Conservation (phyloP, 2,888 invertebrate species). For the Eulithis prunata region DNA sequence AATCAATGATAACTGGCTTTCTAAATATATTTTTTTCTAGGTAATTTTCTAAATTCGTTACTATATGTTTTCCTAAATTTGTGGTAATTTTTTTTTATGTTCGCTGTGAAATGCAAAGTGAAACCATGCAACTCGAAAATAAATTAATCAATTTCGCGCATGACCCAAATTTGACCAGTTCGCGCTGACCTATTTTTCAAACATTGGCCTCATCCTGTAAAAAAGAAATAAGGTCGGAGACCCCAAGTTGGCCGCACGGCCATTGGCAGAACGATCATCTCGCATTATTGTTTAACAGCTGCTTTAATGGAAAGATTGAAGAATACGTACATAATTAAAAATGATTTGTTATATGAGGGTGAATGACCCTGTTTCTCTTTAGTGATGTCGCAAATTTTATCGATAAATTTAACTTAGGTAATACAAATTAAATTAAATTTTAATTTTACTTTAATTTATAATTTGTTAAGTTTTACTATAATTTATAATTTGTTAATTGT, state of each 20-base stretch:
- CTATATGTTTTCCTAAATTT: too few relatives aligned
- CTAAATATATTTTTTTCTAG: too few relatives aligned
- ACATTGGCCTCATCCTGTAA: constrained; percentile 58
- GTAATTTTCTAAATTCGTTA: too few relatives aligned
- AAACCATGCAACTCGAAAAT: constrained; percentile 39
- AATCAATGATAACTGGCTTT: too few relatives aligned
- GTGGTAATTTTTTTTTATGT: background rate
- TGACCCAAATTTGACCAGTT: constrained; percentile 68
- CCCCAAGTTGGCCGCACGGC: constrained; percentile 46
- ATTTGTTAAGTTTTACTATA: too few relatives aligned
- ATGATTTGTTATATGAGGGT: constrained; percentile 78
- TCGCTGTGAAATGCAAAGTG: background rate
- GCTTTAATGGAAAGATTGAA: constrained; percentile 74
- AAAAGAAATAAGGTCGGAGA: constrained; percentile 63
- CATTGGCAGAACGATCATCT: constrained; percentile 55
- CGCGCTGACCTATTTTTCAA: constrained; percentile 73
- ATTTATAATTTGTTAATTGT: too few relatives aligned
- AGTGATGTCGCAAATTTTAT: constrained; percentile 56
- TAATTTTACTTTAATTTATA: too few relatives aligned
- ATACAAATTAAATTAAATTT: too few relatives aligned
- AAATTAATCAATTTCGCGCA: constrained; percentile 62
- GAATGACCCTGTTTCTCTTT: constrained; percentile 74
- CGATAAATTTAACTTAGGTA: constrained; percentile 31
- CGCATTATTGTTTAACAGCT: constrained; percentile 62
- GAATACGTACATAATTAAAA: constrained; percentile 80